Conservation (phyloP, 2,113 vertebrate genomes). For the Centropristis striata region DNA sequence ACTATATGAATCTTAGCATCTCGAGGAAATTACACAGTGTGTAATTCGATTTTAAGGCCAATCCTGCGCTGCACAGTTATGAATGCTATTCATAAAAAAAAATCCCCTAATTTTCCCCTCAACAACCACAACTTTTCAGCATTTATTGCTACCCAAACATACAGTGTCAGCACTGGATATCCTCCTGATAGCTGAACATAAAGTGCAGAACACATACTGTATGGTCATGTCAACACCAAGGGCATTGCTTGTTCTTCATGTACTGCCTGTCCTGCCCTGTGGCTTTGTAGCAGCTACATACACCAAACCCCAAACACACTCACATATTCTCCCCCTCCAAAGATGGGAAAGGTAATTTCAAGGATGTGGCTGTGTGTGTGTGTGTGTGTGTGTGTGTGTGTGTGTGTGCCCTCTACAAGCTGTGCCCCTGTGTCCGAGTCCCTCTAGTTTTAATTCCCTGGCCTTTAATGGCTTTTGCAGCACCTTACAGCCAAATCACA, state of each 20-base stretch:
- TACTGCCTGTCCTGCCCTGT: conserved; percentile 50
- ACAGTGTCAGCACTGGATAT: conserved; percentile 54
- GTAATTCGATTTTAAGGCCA: conserved; percentile 51
- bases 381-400: conserved; percentile 28
- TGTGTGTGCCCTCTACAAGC: conserved; percentile 45
- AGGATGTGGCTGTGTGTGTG: conserved; percentile 46
- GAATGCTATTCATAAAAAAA: conserved; percentile 26
- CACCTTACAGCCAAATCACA: conserved; percentile 42
- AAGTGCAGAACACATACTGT: conserved; percentile 45
- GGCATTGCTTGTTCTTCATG: conserved; percentile 70
- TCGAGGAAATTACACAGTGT: conserved; percentile 48
- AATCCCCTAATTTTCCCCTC: conserved; percentile 1
- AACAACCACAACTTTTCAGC: conserved; percentile 37
- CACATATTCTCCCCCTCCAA: conserved; percentile 10
- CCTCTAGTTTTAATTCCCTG: conserved; percentile 43
- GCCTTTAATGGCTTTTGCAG: conserved; percentile 46
- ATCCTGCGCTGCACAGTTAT: conserved; percentile 27
- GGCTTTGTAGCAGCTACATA: conserved; percentile 51
- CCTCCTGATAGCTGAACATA: conserved; percentile 63
- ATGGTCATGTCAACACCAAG: conserved; percentile 51
- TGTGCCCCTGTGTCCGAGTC: conserved; percentile 16
- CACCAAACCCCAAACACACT: conserved; percentile 50
- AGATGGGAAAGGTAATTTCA: conserved; percentile 58
- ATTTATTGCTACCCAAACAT: conserved; percentile 29
- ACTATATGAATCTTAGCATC: conserved; percentile 18